phyloP scores from a whole-genome alignment of 2,888 invertebrate genomes.

The Tethea ocularis region DNA sequence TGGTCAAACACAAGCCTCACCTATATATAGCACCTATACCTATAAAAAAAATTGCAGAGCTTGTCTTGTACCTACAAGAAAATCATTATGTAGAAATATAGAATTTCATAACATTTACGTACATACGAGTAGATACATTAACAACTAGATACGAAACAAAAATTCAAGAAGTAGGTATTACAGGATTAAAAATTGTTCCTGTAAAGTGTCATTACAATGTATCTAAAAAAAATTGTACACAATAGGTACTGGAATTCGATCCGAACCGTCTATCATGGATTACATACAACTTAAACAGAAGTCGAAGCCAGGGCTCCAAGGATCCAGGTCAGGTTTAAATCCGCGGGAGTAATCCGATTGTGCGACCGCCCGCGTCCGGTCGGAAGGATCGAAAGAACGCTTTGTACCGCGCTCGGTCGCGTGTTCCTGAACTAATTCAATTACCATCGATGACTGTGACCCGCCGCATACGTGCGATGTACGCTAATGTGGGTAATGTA shows the following conservation, averaged over 20 bases:
- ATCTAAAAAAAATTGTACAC: background rate
- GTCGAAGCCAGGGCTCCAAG: background rate
- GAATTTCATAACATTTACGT: too few relatives aligned
- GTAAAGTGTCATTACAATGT: too few relatives aligned
- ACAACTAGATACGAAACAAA: too few relatives aligned
- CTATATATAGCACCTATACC: too few relatives aligned
- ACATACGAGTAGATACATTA: too few relatives aligned
- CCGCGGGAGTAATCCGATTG: conserved; percentile 75
- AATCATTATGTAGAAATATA: too few relatives aligned
- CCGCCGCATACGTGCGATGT: conserved; percentile 26
- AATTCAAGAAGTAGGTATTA: too few relatives aligned
- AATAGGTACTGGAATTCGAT: background rate
- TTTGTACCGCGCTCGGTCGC: conserved; percentile 62
- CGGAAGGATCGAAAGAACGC: conserved; percentile 58
- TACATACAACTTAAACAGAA: conserved; percentile 5
- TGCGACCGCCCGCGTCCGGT: conserved; percentile 38
- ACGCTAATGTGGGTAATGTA: conserved; percentile 25
- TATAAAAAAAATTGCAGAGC: too few relatives aligned
- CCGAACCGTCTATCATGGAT: background rate
- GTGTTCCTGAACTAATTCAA: conserved; percentile 67
- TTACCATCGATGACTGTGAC: conserved; percentile 54
- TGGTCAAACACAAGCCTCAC: too few relatives aligned
- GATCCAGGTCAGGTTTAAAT: conserved; percentile 68
- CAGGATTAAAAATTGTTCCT: background rate
- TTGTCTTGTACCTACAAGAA: too few relatives aligned